Base-by-base conservation (phyloP, 1,140 invertebrate species). In the Drosophila oshimai region DNA sequence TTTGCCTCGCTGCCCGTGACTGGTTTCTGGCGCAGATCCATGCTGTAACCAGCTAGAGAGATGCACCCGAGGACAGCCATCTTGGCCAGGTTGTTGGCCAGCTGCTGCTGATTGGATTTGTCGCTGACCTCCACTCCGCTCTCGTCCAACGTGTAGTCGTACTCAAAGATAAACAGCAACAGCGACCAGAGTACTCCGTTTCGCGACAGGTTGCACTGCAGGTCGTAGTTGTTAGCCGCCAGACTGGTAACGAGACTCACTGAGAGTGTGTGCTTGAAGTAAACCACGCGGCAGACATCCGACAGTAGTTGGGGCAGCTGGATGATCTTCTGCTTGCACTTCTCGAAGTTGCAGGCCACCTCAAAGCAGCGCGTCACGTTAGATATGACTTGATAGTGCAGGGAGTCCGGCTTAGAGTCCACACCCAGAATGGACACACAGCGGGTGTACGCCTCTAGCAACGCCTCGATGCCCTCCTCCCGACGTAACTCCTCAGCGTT, bases 91-190 rank as follows among this genome's bases (percentile, higher is more conserved):
- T 95, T 95, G 92, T 99, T 99, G 6, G 96, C 94, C 6, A 98
- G 93, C 92, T 99, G 97, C 93, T 99, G 94, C 37, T 96, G 93
- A 91, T 99, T 99, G 4, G 95, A 94, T 24, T 96, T 95, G 89
- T 96, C 95, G 72, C 93, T 94, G 57, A 95, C 93, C 89, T 98
- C 95, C 10, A 99, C 96, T 0, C 98, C 98, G 51, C 98, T 97
- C 92, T 99, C 99, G 54, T 99, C 97, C 54, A 99, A 92, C 0
- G 99, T 99, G 91, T 96, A 99, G 92, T 99, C 99, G 90, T 99
- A 99, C 37, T 95, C 95, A 91, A 99, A 99, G 86, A 98, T 95
- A 77, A 97, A 97, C 0, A 96, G 93, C 44, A 99, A 90, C 20
- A 99, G 91, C 87, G 98, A 97, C 96, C 97, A 99, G 0, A 99